Conservation (phyloP, 2,888 invertebrate species). For the Brachyopa scutellaris region DNA sequence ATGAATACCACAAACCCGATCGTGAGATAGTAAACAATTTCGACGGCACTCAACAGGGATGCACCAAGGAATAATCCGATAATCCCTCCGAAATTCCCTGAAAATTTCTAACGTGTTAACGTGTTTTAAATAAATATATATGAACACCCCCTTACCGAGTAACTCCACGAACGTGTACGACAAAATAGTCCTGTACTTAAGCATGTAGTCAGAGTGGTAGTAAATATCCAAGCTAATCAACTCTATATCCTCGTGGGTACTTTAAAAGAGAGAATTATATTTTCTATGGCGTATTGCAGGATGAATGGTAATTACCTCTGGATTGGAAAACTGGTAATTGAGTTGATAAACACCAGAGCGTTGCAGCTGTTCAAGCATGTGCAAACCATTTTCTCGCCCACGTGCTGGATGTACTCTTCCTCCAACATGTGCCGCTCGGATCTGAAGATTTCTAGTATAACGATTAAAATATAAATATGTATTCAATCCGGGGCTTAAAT, state of each 20-base stretch:
- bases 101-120: slow-evolving; percentile 58
- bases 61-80: slow-evolving; percentile 83
- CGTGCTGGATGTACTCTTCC: slow-evolving; percentile 75
- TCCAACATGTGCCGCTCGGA: slow-evolving; percentile 75
- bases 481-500: too few relatives aligned
- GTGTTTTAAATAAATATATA: slow-evolving; percentile 32
- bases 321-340: slow-evolving; percentile 73
- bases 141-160: slow-evolving; percentile 76
- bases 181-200: slow-evolving; percentile 81
- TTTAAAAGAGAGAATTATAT: slow-evolving; percentile 18
- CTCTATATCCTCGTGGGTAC: slow-evolving; percentile 55
- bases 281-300: neutral
- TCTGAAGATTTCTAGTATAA: slow-evolving; percentile 73
- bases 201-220: slow-evolving; percentile 79
- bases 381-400: slow-evolving; percentile 77
- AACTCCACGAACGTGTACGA: slow-evolving; percentile 81
- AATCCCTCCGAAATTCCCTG: slow-evolving; percentile 82
- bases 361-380: slow-evolving; percentile 78
- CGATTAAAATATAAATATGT: neutral
- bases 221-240: slow-evolving; percentile 78
- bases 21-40: slow-evolving; percentile 80
- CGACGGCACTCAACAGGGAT: slow-evolving; percentile 82
- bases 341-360: slow-evolving; percentile 75
- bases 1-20: slow-evolving; percentile 77
- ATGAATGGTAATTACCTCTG: slow-evolving; percentile 72